These are phyloP conservation scores for Austrolebias charrua DNA, from an alignment of 2,797 vertebrate genomes.

Conservation along the genomic window DNA sequence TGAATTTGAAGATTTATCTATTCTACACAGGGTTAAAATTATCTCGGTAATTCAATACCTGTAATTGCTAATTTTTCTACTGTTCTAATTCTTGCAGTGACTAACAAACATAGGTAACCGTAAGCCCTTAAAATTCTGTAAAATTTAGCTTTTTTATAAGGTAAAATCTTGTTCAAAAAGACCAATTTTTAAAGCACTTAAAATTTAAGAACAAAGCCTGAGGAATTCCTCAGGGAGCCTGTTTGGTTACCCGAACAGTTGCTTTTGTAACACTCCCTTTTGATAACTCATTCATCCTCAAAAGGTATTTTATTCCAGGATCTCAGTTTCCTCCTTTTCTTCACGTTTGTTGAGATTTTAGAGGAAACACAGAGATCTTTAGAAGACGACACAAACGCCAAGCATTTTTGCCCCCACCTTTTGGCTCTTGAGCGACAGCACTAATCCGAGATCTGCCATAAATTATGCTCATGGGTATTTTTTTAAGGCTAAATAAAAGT, in stretches of 20 bases:
- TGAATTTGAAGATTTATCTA: no score
- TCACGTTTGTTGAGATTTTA: slow-evolving; percentile 49
- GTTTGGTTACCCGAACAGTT: slow-evolving; percentile 28
- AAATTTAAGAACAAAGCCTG: slow-evolving; percentile 4
- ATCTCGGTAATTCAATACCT: no score
- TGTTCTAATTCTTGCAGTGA: no score
- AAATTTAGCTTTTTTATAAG: slow-evolving; percentile 43
- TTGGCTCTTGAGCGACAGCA: slow-evolving; percentile 53
- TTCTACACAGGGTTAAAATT: no score
- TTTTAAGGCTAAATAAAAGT: slow-evolving; percentile 18
- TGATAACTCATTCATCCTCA: slow-evolving; percentile 51
- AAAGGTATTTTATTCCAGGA: slow-evolving; percentile 58
- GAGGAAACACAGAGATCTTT: slow-evolving; percentile 68
- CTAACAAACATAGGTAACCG: no score
- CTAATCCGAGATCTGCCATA: slow-evolving; percentile 55
- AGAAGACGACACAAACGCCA: slow-evolving; percentile 45
- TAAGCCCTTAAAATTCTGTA: neutral
- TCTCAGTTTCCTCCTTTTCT: slow-evolving; percentile 39
- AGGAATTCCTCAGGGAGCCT: slow-evolving; percentile 41
- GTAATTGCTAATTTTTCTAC: no score
- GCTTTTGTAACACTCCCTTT: slow-evolving; percentile 57
- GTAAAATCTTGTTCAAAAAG: slow-evolving; percentile 41
- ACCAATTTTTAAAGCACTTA: slow-evolving; percentile 54
- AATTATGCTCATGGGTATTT: slow-evolving; percentile 26
- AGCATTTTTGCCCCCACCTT: slow-evolving; percentile 60